Evolutionary conservation across 2,888 invertebrate genomes (phyloP).

Genomic region (Steinernema hermaphroditum): DNA sequence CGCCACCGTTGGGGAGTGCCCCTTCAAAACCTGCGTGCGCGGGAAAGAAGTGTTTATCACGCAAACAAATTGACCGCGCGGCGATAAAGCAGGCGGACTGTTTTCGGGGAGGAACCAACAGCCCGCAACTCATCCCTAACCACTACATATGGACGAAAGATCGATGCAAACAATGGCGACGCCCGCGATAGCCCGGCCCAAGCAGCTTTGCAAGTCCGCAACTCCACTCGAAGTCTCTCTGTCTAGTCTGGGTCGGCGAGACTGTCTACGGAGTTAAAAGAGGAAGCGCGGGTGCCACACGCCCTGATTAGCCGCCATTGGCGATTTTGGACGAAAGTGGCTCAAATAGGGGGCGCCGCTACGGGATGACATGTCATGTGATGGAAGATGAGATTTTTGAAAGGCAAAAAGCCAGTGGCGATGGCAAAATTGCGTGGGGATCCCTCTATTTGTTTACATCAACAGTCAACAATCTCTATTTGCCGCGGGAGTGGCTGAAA

Average conservation of each 20-base stretch:
- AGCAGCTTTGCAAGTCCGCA: no score
- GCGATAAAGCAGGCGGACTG: neutral
- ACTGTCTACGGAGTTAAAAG: slow-evolving; percentile 1
- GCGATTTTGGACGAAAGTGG: neutral
- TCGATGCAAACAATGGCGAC: slow-evolving; percentile 28
- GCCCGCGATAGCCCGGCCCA: slow-evolving; percentile 9
- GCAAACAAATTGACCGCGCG: slow-evolving; percentile 3
- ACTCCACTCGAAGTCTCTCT: no score
- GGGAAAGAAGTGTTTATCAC: slow-evolving; percentile 10
- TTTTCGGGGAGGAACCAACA: neutral
- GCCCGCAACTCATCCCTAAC: slow-evolving; percentile 12
- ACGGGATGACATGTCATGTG: slow-evolving; percentile 21
- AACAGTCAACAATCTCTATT: neutral
- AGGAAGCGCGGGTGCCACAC: slow-evolving; percentile 13
- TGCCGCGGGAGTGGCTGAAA: no score
- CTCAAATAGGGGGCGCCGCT: neutral
- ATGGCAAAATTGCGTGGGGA: neutral
- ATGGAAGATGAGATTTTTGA: slow-evolving; percentile 25
- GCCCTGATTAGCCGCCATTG: slow-evolving; percentile 6
- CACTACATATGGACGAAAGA: slow-evolving; percentile 19
- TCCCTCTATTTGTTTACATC: slow-evolving; percentile 7
- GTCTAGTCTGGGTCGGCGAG: no score
- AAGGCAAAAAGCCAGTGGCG: neutral
- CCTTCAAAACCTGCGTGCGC: slow-evolving; percentile 2
- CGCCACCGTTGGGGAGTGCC: neutral